Percentiles rank a stretch among this genome's conserved stretches.
These are phyloP conservation scores for Athene noctua DNA, from an alignment of 2,113 vertebrate species.

Conservation along the genomic window DNA sequence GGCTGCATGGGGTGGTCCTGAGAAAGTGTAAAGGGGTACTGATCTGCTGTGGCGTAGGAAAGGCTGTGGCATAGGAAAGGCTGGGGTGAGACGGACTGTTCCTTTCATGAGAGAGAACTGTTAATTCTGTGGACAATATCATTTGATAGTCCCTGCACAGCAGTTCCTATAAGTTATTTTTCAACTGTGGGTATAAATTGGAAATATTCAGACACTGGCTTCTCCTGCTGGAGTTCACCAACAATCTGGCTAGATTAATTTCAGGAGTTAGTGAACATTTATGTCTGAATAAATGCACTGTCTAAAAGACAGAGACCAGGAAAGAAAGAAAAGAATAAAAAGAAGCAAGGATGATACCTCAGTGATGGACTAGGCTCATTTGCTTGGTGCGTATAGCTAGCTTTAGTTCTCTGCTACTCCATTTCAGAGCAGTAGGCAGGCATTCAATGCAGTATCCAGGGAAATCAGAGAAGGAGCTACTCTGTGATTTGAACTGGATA, in stretches of 20 bases:
- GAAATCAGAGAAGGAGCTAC: not conserved
- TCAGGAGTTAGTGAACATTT: not conserved
- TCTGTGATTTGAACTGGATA: not conserved
- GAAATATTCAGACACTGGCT: not conserved
- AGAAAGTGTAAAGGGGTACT: not conserved
- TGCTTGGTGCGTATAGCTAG: fast-evolving
- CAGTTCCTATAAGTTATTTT: not conserved
- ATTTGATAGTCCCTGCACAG: not conserved
- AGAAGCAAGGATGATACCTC: not conserved
- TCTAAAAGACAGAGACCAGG: not conserved
- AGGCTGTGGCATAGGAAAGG: not conserved
- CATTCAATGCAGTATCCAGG: not conserved
- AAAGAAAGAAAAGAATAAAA: not conserved
- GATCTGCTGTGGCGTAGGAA: not conserved
- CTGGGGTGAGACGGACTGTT: not conserved
- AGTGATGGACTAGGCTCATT: not conserved
- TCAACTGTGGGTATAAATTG: not conserved
- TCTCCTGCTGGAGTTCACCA: not conserved
- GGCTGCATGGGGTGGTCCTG: not conserved
- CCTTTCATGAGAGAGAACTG: not conserved
- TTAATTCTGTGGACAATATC: not conserved
- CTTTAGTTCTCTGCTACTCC: not conserved
- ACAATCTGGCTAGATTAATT: not conserved
- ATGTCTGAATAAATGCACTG: not conserved
- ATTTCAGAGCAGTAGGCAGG: not conserved